Evolutionary conservation across 30 jellyfish, hydroid and myxozoan genomes (phyloP).

Genomic region (Aurelia sp.): DNA sequence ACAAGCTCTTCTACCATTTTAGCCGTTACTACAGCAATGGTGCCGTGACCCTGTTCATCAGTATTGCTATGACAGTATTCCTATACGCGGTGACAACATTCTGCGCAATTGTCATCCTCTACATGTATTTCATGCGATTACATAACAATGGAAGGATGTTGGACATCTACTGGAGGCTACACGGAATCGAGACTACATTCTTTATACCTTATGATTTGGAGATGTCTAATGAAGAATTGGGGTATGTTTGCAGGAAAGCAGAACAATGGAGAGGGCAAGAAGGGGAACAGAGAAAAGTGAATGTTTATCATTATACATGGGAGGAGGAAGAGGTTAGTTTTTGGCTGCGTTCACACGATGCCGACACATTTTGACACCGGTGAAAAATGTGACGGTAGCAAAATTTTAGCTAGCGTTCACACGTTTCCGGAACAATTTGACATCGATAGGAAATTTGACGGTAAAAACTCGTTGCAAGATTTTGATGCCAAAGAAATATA

Average conservation of each 20-base stretch:
- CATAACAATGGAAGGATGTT: constrained; percentile 94
- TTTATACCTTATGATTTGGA: constrained; percentile 89
- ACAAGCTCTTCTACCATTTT: constrained; percentile 96
- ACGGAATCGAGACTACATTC: constrained; percentile 85
- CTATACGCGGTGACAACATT: constrained; percentile 77
- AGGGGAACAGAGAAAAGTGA: constrained; percentile 91
- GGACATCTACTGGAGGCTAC: constrained; percentile 98
- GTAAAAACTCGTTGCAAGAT: too few relatives aligned
- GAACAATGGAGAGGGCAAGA: constrained; percentile 99
- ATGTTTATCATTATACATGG: constrained; percentile 94
- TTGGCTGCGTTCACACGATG: too few relatives aligned
- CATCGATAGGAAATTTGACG: too few relatives aligned
- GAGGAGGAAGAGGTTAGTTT: constrained; percentile 93
- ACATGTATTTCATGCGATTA: constrained; percentile 85
- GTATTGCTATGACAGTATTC: constrained; percentile 85
- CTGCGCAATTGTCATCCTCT: constrained; percentile 72
- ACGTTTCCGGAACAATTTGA: too few relatives aligned
- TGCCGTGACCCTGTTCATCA: constrained; percentile 83
- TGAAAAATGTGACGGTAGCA: too few relatives aligned
- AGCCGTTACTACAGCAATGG: constrained; percentile 87
- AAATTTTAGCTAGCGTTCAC: too few relatives aligned
- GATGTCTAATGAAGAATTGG: constrained; percentile 85
- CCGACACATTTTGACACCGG: too few relatives aligned
- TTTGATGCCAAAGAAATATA: too few relatives aligned
- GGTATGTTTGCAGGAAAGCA: constrained; percentile 81